Conservation (phyloP, 1,140 invertebrate genomes). For the Phocides pigmalion region DNA sequence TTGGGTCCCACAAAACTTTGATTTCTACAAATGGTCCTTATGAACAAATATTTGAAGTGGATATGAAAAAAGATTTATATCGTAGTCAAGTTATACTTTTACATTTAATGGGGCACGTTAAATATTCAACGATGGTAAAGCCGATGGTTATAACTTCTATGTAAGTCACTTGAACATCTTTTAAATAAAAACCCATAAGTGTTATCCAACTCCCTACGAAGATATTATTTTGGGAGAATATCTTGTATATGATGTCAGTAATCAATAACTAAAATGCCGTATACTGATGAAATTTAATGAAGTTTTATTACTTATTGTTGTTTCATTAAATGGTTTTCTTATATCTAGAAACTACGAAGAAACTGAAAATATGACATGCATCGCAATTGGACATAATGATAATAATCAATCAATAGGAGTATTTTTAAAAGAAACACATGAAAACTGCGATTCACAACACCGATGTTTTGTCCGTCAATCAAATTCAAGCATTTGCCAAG, state of each 20-base stretch:
- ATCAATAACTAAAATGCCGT: too few species aligned
- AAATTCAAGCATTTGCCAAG: constrained; percentile 63
- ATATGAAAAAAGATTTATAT: constrained; percentile 81
- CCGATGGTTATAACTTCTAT: constrained; percentile 80
- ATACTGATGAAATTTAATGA: too few species aligned
- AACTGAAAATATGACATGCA: constrained; percentile 78
- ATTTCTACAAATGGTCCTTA: constrained; percentile 85
- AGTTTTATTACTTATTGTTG: too few species aligned
- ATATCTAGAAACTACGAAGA: constrained; percentile 52
- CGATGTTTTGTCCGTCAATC: constrained; percentile 82
- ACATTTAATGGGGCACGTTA: constrained; percentile 83
- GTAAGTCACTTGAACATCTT: constrained; percentile 59
- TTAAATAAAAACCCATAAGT: too few species aligned
- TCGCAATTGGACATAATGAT: constrained; percentile 80
- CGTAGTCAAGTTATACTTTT: constrained; percentile 84
- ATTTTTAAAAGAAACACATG: constrained; percentile 71
- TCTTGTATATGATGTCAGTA: too few species aligned
- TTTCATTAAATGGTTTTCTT: too few species aligned
- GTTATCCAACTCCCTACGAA: too few species aligned
- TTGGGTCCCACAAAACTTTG: constrained; percentile 86
- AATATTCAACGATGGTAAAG: constrained; percentile 86
- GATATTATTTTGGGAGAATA: too few species aligned
- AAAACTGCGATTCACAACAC: constrained; percentile 79
- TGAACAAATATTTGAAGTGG: constrained; percentile 86
- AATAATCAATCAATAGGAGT: constrained; percentile 68